A percentile compares a stretch with the other conserved stretches of the same genome.
These are phyloP conservation scores for Dolichotis patagonum DNA, from an alignment of 2,113 vertebrate genomes.

Conservation along the genomic window DNA sequence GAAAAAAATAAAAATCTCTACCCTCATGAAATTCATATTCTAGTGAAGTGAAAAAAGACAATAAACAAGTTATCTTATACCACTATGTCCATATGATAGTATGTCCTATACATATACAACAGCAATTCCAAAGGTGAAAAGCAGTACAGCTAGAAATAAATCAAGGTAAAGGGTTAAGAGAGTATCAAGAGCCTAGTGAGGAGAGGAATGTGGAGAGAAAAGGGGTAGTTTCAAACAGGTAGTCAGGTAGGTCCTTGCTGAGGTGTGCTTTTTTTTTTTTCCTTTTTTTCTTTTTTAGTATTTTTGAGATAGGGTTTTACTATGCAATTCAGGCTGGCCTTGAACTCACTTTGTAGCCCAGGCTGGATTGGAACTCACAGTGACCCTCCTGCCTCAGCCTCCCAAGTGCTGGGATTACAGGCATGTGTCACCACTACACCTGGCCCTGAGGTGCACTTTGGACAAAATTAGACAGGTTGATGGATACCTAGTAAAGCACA, in stretches of 20 bases:
- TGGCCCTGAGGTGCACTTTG: neutral
- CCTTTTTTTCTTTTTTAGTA: no score
- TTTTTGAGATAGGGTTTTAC: no score
- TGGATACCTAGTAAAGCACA: neutral
- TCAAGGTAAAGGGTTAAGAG: neutral
- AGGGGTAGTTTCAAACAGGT: neutral
- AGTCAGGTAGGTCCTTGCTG: neutral
- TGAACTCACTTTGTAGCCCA: no score
- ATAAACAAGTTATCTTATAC: neutral
- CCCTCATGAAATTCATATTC: neutral
- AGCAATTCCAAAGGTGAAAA: neutral
- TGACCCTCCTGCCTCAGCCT: no score
- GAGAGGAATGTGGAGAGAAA: neutral
- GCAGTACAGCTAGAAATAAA: constrained; percentile 15
- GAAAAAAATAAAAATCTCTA: neutral
- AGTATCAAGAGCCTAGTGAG: neutral
- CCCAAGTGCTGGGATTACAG: no score
- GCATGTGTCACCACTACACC: no score
- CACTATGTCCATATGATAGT: neutral
- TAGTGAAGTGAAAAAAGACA: constrained; percentile 3
- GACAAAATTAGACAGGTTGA: neutral
- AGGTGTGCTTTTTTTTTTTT: neutral
- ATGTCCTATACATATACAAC: neutral
- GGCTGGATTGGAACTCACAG: no score
- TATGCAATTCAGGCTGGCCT: no score